Conservation (phyloP, 53 echinoderm and acorn worm genomes). For the Holothuria scabra region DNA sequence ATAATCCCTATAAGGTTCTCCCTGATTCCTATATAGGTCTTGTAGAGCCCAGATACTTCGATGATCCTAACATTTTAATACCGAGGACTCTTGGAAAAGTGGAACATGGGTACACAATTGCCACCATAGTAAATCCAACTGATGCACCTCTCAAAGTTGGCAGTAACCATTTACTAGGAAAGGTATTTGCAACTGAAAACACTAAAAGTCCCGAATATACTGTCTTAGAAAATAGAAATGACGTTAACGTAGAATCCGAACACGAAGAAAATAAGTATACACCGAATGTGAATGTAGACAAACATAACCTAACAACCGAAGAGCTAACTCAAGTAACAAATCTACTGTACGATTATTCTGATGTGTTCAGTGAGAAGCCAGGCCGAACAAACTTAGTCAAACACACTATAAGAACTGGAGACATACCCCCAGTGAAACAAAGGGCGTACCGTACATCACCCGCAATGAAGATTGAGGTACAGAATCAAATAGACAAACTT, state of each 20-base stretch:
- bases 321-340: neutral
- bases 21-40: constrained; percentile 5
- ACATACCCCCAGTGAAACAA: constrained; percentile 56
- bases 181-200: neutral
- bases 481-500: constrained; percentile 36
- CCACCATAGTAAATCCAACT: constrained; percentile 11
- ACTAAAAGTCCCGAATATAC: too few relatives aligned
- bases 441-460: constrained; percentile 66
- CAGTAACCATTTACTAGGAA: neutral
- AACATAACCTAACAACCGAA: neutral
- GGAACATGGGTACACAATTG: neutral
- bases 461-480: constrained; percentile 39
- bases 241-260: neutral
- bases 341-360: neutral
- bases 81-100: constrained; percentile 7
- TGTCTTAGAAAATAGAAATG: neutral
- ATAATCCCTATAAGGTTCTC: neutral
- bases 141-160: neutral
- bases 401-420: constrained; percentile 50
- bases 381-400: constrained; percentile 47
- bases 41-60: neutral
- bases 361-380: constrained; percentile 25
- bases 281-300: neutral
- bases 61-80: constrained; percentile 4
- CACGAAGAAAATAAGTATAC: neutral